Conservation (phyloP, 2,888 invertebrate species). For the Piscicola geometra region DNA sequence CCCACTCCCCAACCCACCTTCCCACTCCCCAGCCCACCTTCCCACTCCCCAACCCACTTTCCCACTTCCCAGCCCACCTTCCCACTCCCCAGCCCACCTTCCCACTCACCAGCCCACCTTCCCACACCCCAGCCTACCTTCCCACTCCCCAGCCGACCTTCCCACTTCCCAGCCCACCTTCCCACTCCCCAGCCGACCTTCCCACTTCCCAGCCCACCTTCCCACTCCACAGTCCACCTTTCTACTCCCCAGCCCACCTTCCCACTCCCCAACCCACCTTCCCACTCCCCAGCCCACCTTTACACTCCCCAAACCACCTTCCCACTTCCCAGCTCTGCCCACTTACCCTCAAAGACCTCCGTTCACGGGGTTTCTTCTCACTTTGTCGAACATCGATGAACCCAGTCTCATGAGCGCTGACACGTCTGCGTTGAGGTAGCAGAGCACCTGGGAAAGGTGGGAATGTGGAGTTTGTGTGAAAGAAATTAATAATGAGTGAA, state of each 20-base stretch:
- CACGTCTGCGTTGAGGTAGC: not conserved
- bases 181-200: not conserved
- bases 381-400: conserved; percentile 1
- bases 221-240: not conserved
- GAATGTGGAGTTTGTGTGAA: not conserved
- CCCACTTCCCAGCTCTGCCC: not conserved
- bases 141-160: not conserved
- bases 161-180: not conserved
- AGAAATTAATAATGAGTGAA: too few species aligned
- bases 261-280: not conserved
- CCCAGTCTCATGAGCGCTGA: not conserved
- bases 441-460: not conserved
- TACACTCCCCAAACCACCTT: not conserved
- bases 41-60: too few species aligned
- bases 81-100: not conserved
- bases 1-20: too few species aligned
- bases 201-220: not conserved
- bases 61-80: not conserved
- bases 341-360: not conserved
- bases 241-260: not conserved
- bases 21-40: too few species aligned
- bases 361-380: not conserved
- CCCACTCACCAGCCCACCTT: not conserved
- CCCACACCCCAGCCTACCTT: not conserved
- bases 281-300: not conserved